A percentile compares a stretch with the other conserved stretches of the same genome.
Evolutionary conservation across 2,888 invertebrate species (phyloP).

Genomic region (Ectropis crepuscularia): DNA sequence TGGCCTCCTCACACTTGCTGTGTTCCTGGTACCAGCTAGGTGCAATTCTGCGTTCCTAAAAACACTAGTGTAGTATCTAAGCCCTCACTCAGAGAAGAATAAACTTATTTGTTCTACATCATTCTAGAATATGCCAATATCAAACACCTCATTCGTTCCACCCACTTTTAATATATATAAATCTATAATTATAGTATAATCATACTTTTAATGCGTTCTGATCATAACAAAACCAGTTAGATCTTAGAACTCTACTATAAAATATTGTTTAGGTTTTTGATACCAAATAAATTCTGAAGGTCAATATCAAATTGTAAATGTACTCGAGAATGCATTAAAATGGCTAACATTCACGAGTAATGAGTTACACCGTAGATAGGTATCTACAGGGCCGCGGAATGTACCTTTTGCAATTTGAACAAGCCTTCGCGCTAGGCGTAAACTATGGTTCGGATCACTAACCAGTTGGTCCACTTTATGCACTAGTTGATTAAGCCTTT

Average conservation of each 20-base stretch:
- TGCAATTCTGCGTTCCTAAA: conserved; percentile 12
- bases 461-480: conserved; percentile 14
- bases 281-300: conserved; percentile 9
- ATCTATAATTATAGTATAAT: neutral
- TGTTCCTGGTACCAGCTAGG: conserved; percentile 27
- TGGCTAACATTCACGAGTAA: conserved; percentile 23
- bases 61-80: neutral
- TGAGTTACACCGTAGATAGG: conserved; percentile 19
- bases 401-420: conserved; percentile 23
- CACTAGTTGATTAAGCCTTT: neutral
- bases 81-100: neutral
- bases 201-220: neutral
- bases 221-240: neutral
- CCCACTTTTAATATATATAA: neutral
- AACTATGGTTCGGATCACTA: conserved; percentile 19
- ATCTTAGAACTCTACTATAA: neutral
- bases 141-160: neutral
- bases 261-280: neutral
- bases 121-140: neutral
- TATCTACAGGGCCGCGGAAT: conserved; percentile 32
- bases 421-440: conserved; percentile 14
- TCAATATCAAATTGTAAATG: conserved; percentile 13
- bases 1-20: conserved; percentile 27
- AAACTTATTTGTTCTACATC: neutral
- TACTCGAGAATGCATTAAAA: conserved; percentile 20